These are phyloP conservation scores for Cromileptes altivelis DNA, from an alignment of 2,113 vertebrate species.

Conservation along the genomic window DNA sequence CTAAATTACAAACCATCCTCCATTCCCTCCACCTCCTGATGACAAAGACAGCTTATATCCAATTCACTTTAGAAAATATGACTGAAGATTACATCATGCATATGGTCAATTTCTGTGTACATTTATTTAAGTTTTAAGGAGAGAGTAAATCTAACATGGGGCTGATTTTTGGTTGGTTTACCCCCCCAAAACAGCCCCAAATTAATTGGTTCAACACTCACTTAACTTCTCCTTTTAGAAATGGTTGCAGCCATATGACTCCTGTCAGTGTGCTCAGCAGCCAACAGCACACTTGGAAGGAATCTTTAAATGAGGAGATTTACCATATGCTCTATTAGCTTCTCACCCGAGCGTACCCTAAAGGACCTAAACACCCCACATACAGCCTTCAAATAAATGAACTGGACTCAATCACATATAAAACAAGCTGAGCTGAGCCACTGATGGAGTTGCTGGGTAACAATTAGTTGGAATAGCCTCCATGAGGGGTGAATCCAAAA, in stretches of 20 bases:
- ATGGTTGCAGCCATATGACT: conserved; percentile 11
- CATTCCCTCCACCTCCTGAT: too few relatives aligned
- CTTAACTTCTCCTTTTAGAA: conserved; percentile 11
- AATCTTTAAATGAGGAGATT: conserved; percentile 31
- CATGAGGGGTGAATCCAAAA: conserved; percentile 27
- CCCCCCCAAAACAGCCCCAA: background rate
- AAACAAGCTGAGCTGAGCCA: conserved; percentile 18
- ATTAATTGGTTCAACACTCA: background rate
- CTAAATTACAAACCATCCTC: too few relatives aligned
- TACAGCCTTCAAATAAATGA: conserved; percentile 25
- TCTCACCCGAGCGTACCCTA: conserved; percentile 26
- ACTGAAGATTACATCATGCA: background rate
- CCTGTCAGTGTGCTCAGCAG: conserved; percentile 22
- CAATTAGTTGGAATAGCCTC: conserved; percentile 29
- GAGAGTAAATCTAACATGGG: background rate
- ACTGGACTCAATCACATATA: conserved; percentile 14
- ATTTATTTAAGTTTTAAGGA: background rate
- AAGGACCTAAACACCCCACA: conserved; percentile 42
- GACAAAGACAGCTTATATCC: too few relatives aligned
- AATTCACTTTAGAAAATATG: too few relatives aligned
- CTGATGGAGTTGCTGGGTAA: conserved; percentile 33
- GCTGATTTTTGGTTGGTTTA: background rate
- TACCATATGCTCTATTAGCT: conserved; percentile 53
- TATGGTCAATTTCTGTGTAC: background rate
- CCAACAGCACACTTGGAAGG: conserved; percentile 12